Conservation (phyloP, 2,888 invertebrate species). For the Linnaemya vulpina region DNA sequence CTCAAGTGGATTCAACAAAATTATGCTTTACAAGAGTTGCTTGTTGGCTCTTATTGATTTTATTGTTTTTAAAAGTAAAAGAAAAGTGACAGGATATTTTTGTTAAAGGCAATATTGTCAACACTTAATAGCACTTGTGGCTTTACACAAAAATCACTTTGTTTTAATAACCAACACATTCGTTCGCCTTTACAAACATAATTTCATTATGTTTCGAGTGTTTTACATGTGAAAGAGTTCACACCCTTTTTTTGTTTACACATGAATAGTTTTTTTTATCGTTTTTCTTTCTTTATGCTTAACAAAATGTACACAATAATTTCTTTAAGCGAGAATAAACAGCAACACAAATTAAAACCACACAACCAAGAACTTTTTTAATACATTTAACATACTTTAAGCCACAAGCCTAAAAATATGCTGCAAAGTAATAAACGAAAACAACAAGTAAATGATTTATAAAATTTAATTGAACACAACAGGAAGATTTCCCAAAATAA, state of each 20-base stretch:
- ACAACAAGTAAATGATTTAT: constrained; percentile 47
- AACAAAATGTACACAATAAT: neutral
- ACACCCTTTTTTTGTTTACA: neutral
- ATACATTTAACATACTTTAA: constrained; percentile 51
- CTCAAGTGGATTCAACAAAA: constrained; percentile 7
- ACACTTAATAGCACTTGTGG: constrained; percentile 72
- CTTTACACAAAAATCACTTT: constrained; percentile 70
- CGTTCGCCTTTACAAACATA: constrained; percentile 1
- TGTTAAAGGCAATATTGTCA: constrained; percentile 66
- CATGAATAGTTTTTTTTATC: neutral
- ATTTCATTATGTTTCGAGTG: neutral
- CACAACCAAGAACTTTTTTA: neutral
- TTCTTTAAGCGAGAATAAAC: neutral
- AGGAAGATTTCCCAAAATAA: constrained; percentile 5
- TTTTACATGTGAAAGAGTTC: neutral
- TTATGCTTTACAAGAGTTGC: constrained; percentile 21
- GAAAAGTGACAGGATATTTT: constrained; percentile 7
- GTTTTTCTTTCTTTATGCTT: neutral
- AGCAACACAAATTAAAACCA: neutral
- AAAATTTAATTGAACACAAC: constrained; percentile 58
- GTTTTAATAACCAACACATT: constrained; percentile 59
- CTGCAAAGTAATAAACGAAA: constrained; percentile 41
- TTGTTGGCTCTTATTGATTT: constrained; percentile 24
- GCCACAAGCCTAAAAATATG: constrained; percentile 65
- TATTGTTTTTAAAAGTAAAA: constrained; percentile 13